phyloP scores from a whole-genome alignment of 2,797 vertebrate species.

The Pipistrellus pipistrellus region DNA sequence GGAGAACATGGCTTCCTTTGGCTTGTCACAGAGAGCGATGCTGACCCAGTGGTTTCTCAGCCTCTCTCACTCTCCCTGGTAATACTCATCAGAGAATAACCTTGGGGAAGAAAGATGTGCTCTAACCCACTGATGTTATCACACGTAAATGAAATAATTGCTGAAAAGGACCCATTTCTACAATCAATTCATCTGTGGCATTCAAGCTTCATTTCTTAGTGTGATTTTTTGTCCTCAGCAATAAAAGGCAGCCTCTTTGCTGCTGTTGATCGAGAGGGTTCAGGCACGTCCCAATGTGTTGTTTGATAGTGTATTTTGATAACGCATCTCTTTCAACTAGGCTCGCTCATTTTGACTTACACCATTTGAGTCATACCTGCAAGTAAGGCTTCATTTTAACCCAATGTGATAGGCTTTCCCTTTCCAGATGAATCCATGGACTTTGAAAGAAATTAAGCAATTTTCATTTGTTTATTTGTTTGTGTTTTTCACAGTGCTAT shows the following conservation, averaged over 20 bases:
- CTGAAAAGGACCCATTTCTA: background rate
- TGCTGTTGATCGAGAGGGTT: background rate
- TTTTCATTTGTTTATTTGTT: slow-evolving; percentile 47
- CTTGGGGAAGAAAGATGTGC: background rate
- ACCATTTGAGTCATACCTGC: background rate
- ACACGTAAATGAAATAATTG: background rate
- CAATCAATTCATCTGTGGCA: background rate
- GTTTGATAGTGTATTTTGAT: background rate
- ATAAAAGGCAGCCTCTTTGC: background rate
- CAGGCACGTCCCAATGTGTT: background rate
- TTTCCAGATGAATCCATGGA: slow-evolving; percentile 39
- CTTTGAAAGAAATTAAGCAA: background rate
- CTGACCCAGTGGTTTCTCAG: background rate
- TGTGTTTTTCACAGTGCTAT: slow-evolving; percentile 22
- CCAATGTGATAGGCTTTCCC: background rate
- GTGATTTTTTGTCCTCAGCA: background rate
- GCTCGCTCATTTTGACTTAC: background rate
- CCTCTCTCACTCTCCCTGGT: background rate
- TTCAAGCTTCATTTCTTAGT: background rate
- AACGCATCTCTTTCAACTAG: background rate
- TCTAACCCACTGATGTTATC: background rate
- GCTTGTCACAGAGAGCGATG: background rate
- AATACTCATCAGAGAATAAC: slow-evolving; percentile 3
- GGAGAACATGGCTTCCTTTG: background rate
- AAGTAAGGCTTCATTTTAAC: background rate